Base-by-base conservation (phyloP, 2,797 vertebrate genomes). In the Falco biarmicus region DNA sequence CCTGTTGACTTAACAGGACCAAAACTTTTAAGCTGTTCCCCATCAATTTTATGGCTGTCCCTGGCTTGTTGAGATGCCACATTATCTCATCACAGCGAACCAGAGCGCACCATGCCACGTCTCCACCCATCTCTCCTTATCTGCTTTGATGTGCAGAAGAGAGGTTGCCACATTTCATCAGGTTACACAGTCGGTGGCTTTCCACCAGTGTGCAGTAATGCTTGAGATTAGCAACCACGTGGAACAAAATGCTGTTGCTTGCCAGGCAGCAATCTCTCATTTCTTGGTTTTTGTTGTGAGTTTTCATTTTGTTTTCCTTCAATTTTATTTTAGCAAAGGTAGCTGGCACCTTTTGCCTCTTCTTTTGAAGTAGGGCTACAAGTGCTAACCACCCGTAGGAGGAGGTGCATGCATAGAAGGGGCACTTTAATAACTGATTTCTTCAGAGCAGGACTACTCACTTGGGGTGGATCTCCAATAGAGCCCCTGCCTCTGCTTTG, bases 81-180 rank as follows among this genome's bases (percentile, higher is more conserved):
- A 3, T 63, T 87, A 73, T 41, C 83, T 87, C 53, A 34, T 66
- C 2, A 0, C 50, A 22, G 54, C 59, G 59, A 37, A 34, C 47
- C 25, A 0, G 1, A 43, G 59, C 11, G 15, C 22, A 1, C 60
- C 2, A 3, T 0, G 4, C 56, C 25, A 7, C 8, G 0, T 66
- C n/a, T 81, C 43, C 17, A 25, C 28, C 12, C 0, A 6, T 74
- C 0, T 2, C 64, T 76, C 73, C 76, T 79, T 71, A 47, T 39
- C 48, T 68, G 83, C 66, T 4, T 3, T 18, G 41, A 34, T 73
- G 68, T 14, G 73, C 56, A n/a, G 65, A 71, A 50, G 29, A 86
- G 87, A 59, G n/a, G 37, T 53, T 86, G 75, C 82, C 59, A 16
- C 64, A 4, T 80, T 50, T 43, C 76, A 48, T 76, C 59, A 31